A percentile compares a stretch with the other conserved stretches of the same genome.
Conservation (phyloP, 2,113 vertebrate genomes). For the Meles meles region DNA sequence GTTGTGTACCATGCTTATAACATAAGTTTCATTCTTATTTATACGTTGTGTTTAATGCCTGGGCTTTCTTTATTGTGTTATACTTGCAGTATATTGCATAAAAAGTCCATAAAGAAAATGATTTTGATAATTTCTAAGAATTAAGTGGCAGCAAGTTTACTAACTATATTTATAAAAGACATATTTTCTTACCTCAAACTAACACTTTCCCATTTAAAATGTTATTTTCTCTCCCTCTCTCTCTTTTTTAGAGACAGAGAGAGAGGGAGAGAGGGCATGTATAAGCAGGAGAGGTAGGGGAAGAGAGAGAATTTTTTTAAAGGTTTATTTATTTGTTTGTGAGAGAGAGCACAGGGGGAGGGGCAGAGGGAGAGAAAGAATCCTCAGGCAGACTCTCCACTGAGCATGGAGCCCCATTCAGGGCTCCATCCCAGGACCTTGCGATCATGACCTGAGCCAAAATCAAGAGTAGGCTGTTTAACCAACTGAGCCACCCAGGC, state of each 20-base stretch:
- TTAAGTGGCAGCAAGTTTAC: background rate
- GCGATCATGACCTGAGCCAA: background rate
- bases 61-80: background rate
- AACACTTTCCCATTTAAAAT: background rate
- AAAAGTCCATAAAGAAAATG: background rate
- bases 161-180: background rate
- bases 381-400: background rate
- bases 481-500: background rate
- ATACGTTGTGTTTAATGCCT: background rate
- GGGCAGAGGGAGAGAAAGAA: background rate
- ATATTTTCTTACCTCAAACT: background rate
- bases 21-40: background rate
- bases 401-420: background rate
- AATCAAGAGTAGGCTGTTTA: background rate
- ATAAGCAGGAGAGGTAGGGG: background rate
- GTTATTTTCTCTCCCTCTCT: background rate
- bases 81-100: background rate
- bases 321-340: background rate
- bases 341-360: background rate
- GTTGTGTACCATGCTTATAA: background rate
- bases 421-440: background rate
- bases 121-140: background rate
- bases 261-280: background rate
- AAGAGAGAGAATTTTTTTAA: background rate
- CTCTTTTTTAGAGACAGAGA: background rate